Evolutionary conservation across 2,797 vertebrate species (phyloP), one percentile per base, ranked within the genome.

Genomic region (Molothrus aeneus): DNA sequence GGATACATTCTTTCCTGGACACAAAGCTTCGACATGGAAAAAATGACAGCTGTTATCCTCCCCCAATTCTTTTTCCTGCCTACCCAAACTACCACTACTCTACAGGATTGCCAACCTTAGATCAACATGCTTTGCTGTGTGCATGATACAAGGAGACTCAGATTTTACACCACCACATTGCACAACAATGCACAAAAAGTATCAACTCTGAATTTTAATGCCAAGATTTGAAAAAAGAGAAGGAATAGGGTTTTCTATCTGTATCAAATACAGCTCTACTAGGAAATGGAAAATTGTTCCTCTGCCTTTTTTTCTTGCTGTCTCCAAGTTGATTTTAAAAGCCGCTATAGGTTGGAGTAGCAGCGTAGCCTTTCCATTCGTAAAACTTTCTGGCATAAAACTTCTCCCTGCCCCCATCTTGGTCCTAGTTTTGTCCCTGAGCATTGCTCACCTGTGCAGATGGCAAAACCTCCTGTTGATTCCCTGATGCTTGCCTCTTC

Each of bases 311-410:
- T 83, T 59, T 53, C 54, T 54, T 90, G 16, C 47, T 74, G 19
- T 82, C 38, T 81, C 47, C 21, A 66, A 59, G 24, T 2, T 50
- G 69, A 43, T 88, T 95, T 80, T 90, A 54, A 91, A 95, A 90
- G 32, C 28, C 48, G 57, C 24, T 21, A 34, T 20, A 84, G n/a
- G n/a, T 5, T 72, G 85, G 60, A 92, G 64, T 14, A 92, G 79
- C 75, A 86, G 50, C 6, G 6, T 6, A 0, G 17, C 57, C 59
- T 81, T 89, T 93, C 72, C 57, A 54, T 32, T 95, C 4, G 31
- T 86, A 71, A 91, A 94, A 88, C 84, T 83, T 69, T 53, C 80
- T 95, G 91, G 69, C 57, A 36, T 75, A 38, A 86, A 74, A 56
- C n/a, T 66, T 74, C 34, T 91, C 50, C 79, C 82, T 65, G 53